Base-by-base conservation (phyloP, 2,113 vertebrate genomes). In the Gavialis gangeticus region DNA sequence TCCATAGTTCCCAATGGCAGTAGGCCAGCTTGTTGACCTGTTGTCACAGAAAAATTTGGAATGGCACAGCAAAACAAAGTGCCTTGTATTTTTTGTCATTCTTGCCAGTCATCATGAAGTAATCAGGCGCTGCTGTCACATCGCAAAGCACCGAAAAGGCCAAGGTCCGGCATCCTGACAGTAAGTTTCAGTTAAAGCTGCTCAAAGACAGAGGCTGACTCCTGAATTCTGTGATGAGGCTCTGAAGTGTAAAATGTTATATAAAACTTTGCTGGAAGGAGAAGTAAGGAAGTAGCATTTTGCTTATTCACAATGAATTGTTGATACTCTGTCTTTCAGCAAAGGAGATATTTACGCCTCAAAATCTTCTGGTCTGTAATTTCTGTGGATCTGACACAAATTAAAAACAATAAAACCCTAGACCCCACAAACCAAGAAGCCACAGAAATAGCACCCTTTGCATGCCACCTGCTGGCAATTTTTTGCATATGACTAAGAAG, bases 21-120 rank as follows among this genome's bases (percentile, higher is more conserved):
- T 9, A 75, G 93, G 97, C 98, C 98, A 97, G 91, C 79, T 95
- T 88, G 97, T 79, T 96, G 98, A 97, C 96, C 97, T 85, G 95
- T 81, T 95, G 92, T 94, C 95, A 96, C 63, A 85, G 89, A 87
- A 93, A 96, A 94, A 78, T 91, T 87, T 3, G 84, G 82, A 91
- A 94, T 77, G 69, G 92, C 94, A 92, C 75, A 67, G 76, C 34
- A 0, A 56, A 92, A 92, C 87, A 96, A 56, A 94, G 86, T 82
- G 11, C 12, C 18, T 58, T 66, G 76, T 77, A 34, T 54, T 25
- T 54, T 10, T 30, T 37, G 18, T 67, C 77, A 5, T 4, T 82
- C 58, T 27, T 0, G 1, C 11, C 10, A 12, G 60, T 22, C 71
- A 28, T 76, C 75, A 16, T 3, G 58, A 67, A 34, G 4, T 5